Evolutionary conservation across 2,797 vertebrate species (phyloP).

Genomic region (Typhlichthys eigenmanni): DNA sequence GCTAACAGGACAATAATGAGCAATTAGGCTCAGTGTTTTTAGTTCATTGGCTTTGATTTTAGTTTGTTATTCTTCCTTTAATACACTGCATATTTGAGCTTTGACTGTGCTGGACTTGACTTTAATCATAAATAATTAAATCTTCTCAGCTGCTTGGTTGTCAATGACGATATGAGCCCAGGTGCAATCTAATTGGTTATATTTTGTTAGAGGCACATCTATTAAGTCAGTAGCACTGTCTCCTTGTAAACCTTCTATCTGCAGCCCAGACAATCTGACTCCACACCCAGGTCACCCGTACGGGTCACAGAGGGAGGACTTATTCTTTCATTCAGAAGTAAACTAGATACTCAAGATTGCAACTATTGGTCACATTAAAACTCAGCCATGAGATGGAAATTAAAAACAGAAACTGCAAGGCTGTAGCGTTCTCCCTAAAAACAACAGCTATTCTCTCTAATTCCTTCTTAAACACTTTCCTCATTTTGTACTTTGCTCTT

Average conservation of each 20-base stretch:
- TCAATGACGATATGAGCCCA: constrained; percentile 11
- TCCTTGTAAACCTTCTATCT: constrained; percentile 35
- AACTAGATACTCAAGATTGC: constrained; percentile 67
- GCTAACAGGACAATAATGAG: constrained; percentile 9
- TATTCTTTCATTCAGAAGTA: constrained; percentile 52
- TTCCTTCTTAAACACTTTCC: constrained; percentile 14
- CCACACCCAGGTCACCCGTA: constrained; percentile 29
- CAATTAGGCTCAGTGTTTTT: constrained; percentile 18
- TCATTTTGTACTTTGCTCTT: constrained; percentile 32
- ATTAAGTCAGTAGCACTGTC: constrained; percentile 39
- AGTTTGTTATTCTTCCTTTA: constrained; percentile 5
- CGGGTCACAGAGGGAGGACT: constrained; percentile 35
- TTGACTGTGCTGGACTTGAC: constrained; percentile 7
- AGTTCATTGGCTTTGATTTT: constrained; percentile 21
- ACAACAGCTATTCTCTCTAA: constrained; percentile 38
- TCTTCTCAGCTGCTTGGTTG: constrained; percentile 11
- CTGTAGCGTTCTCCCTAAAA: constrained; percentile 55
- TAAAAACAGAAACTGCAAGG: constrained; percentile 65
- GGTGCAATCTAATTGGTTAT: constrained; percentile 19
- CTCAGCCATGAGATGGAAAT: constrained; percentile 72
- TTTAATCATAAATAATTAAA: constrained; percentile 6
- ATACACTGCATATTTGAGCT: constrained; percentile 17
- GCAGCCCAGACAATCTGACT: constrained; percentile 39
- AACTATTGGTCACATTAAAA: constrained; percentile 77
- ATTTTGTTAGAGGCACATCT: constrained; percentile 52